Evolutionary conservation across 2,888 invertebrate genomes (phyloP), one percentile per base, ranked within the genome.

Genomic region (Criorhina ranunculi): DNA sequence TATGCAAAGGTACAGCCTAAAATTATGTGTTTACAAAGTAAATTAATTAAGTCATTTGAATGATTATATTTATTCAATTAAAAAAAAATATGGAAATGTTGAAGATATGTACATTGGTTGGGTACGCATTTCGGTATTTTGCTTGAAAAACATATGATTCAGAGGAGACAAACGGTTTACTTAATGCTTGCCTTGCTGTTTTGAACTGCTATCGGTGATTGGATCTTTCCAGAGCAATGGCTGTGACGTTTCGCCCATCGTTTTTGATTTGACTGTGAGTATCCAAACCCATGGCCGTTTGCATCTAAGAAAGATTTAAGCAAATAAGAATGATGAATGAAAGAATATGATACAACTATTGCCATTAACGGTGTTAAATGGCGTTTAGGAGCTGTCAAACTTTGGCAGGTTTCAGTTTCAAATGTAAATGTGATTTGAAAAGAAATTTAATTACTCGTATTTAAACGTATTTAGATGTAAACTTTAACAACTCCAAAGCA

Each of bases 201-300:
- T 17, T 94, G 93, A 86, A 96, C 93, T 80, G 94, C 93, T 85
- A 91, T 91, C 40, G 90, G 96, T 0, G 95, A 95, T 89, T 96
- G 96, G 11, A 89, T 88, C 95, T 94, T 72, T 94, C 95, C 95
- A 12, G 93, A 94, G 89, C 95, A 95, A 9, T 93, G 93, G 0
- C 93, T 93, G 89, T 94, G 94, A 29, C 93, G 93, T 57, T 93
- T 93, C 1, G 93, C 93, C 95, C 95, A 95, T 77, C 93, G 92
- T 37, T 94, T 92, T 90, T 95, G 95, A 88, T 94, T 95, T 31
- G 94, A 93, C 15, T 93, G 93, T 17, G 94, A 92, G 92, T 94
- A 94, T 2, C 94, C 94, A 92, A 94, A 94, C n/a, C 94, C 89
- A 87, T 89, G 89, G 12, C 88, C 88, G 35, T 80, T 85, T 59